Conservation (phyloP, 2,888 invertebrate species). For the Colostygia pectinataria region DNA sequence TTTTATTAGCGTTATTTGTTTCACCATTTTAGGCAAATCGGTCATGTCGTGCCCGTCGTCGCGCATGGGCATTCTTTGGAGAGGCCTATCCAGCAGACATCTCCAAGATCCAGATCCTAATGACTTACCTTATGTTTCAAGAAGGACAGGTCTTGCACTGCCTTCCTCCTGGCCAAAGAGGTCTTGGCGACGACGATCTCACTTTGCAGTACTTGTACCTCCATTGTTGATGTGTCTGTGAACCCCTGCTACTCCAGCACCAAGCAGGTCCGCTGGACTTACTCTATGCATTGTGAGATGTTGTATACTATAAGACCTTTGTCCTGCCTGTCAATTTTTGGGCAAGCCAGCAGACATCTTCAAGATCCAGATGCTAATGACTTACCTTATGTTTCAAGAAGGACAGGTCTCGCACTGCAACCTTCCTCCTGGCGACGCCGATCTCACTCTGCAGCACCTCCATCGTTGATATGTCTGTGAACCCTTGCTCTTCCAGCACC, state of each 20-base stretch:
- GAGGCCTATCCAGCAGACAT: no score
- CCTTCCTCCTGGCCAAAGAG: no score
- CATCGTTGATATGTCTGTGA: conserved; percentile 92
- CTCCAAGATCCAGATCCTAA: no score
- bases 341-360: no score
- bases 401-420: conserved; percentile 87
- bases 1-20: no score
- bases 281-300: conserved; percentile 99
- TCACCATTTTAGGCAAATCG: no score
- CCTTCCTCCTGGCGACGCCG: conserved; percentile 85
- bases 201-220: conserved; percentile 92
- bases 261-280: conserved; percentile 95
- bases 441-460: conserved; percentile 93
- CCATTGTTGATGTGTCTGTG: conserved; percentile 92
- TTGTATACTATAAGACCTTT: no score
- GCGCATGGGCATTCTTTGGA: no score
- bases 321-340: no score
- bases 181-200: conserved; percentile 89
- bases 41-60: no score
- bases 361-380: no score
- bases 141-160: conserved; percentile 87
- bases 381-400: conserved; percentile 86
- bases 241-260: conserved; percentile 89
- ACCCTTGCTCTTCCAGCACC: conserved; percentile 87
- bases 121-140: conserved; percentile 85